phyloP scores from a whole-genome alignment of 2,888 invertebrate species.

The Crocallis elinguaria region DNA sequence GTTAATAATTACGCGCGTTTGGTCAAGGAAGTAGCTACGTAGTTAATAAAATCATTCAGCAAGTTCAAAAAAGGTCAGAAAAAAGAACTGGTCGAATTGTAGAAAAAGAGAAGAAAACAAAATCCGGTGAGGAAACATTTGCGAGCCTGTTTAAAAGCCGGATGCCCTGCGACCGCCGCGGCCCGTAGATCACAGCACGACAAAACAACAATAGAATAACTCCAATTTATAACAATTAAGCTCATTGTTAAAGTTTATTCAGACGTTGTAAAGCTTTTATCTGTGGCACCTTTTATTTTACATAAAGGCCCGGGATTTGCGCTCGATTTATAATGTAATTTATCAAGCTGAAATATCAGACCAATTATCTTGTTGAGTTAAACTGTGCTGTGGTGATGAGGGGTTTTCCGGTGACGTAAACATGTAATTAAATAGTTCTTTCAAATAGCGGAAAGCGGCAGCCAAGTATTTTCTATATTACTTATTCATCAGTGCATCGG shows the following conservation, averaged over 20 bases:
- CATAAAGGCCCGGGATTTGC: constrained; percentile 22
- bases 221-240: constrained; percentile 28
- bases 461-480: too few relatives aligned
- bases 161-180: constrained; percentile 6
- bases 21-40: too few relatives aligned
- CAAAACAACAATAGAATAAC: constrained; percentile 26
- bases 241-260: constrained; percentile 29
- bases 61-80: too few relatives aligned
- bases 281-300: constrained; percentile 28
- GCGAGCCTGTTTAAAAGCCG: constrained; percentile 11
- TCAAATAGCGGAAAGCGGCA: too few relatives aligned
- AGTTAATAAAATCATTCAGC: too few relatives aligned
- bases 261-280: constrained; percentile 31
- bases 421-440: background rate
- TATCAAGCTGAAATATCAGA: constrained; percentile 72
- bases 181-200: constrained; percentile 8
- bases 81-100: too few relatives aligned
- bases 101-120: background rate
- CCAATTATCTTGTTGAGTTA: constrained; percentile 70
- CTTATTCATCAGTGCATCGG: too few relatives aligned
- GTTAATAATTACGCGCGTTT: too few relatives aligned
- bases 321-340: constrained; percentile 68
- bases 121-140: constrained; percentile 16
- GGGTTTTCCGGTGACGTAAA: constrained; percentile 20
- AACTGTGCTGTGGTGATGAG: constrained; percentile 44